Evolutionary conservation across 2,113 vertebrate species (phyloP), one percentile per base, ranked within the genome.

Genomic region (Ageneiosus marmoratus): DNA sequence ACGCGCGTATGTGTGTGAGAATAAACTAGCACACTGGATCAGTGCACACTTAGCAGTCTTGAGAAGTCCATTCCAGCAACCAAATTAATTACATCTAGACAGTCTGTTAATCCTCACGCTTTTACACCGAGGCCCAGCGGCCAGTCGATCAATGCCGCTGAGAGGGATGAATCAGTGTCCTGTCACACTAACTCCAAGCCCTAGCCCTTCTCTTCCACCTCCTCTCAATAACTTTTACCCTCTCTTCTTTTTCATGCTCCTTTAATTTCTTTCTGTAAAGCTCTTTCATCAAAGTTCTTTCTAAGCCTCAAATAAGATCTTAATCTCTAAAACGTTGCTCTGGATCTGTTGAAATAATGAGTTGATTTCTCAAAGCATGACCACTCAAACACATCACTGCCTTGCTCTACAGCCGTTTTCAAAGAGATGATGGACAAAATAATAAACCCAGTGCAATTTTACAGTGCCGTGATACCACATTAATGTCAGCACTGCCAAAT

Each of bases 61-160:
- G 77, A 77, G 87, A 80, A 88, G 85, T 88, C 82, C 86, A 84
- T 85, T 88, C 53, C 85, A 78, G 77, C 79, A 77, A 83, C 79
- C 84, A 88, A 84, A 90, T 88, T 84, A 82, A 86, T 90, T 87
- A 89, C 83, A 83, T 72, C 50, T 53, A 70, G 87, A 85, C 83
- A 87, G 88, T 88, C 89, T 87, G 86, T 90, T 90, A 90, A 87
- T 87, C 86, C 86, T 84, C 78, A 81, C 80, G 78, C 83, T 86
- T 88, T 88, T 86, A 85, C 87, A 89, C 79, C 20, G 56, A 88
- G 83, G 84, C 76, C 82, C 77, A 81, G 80, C 85, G 60, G 84
- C 81, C 83, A 84, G 62, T 58, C 78, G 76, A 87, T 90, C 89
- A 85, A 88, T 90, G 85, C 50, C 48, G 85, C 81, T 62, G 83